phyloP scores from a whole-genome alignment of 1,140 invertebrate species.

The Ditylenchus dipsaci region DNA sequence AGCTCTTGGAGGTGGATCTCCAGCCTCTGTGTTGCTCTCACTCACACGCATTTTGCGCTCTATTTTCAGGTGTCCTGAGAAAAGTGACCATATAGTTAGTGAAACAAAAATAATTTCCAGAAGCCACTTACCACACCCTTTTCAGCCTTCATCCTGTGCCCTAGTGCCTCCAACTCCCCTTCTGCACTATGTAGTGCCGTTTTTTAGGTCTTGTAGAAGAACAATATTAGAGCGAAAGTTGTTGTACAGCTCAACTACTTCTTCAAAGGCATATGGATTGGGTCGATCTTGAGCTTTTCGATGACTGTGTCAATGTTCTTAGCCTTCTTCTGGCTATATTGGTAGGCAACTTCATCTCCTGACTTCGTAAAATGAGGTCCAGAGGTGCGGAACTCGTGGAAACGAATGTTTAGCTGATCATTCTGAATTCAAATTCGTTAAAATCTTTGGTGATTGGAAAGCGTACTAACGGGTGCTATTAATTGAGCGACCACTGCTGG shows the following conservation, averaged over 20 bases:
- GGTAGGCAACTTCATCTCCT: conserved; percentile 47
- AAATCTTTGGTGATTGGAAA: too few species aligned
- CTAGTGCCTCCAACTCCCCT: conserved; percentile 20
- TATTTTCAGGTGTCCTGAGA: neutral
- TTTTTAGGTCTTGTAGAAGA: conserved; percentile 37
- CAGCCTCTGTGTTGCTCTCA: neutral
- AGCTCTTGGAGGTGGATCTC: neutral
- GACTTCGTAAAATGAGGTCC: conserved; percentile 45
- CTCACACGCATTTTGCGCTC: conserved; percentile 2
- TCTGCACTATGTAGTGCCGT: conserved; percentile 38
- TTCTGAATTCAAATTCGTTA: conserved; percentile 21
- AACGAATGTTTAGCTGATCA: conserved; percentile 32
- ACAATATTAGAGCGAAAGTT: conserved; percentile 43
- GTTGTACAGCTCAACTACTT: conserved; percentile 39
- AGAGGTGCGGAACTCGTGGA: conserved; percentile 32
- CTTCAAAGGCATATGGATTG: conserved; percentile 34
- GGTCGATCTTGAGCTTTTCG: conserved; percentile 20
- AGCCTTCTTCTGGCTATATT: conserved; percentile 46
- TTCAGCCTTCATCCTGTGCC: conserved; percentile 13
- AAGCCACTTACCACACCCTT: conserved; percentile 13
- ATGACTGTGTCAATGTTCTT: conserved; percentile 35
- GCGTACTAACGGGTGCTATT: conserved; percentile 1
- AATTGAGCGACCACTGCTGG: conserved; percentile 7
- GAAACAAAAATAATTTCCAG: neutral
- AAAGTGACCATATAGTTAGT: neutral